Base-by-base conservation (phyloP, 2,888 invertebrate species). In the Lochmaea capreae region DNA sequence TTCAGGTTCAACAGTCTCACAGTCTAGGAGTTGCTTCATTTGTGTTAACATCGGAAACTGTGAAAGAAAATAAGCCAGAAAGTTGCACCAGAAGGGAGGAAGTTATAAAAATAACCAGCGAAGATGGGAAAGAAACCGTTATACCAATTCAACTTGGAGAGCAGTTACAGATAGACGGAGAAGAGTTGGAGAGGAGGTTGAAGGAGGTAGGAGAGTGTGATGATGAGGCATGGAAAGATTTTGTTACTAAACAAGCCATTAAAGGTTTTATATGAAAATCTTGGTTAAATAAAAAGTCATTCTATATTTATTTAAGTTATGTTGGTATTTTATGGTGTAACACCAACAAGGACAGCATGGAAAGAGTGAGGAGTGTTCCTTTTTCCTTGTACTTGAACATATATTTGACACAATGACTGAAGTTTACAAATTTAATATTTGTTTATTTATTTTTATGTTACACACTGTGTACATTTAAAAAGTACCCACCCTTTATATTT, bases 181-280 rank as follows among this genome's bases (percentile, higher is more conserved):
- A 85, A 42, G 87, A 87, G 67, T 84, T 89, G 63, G 78, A 86
- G 79, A 84, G 82, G 66, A 84, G 85, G 73, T 83, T 89, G 82
- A 88, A 87, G 80, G 88, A 88, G 89, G 89, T 89, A 86, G 87
- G 88, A 87, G 80, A 83, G 67, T 79, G 81, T 76, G 85, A 84
- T 78, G 86, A 85, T 71, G 85, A 82, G 69, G 85, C 88, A 79
- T 89, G 89, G 89, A 88, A 86, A 79, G 88, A 86, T 81, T 90
- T 89, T 79, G 88, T 90, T 80, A 89, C 90, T 80, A 89, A 90
- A 80, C 90, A 90, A 84, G 89, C 90, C 76, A 89, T 90, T 82
- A 90, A 90, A 86, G 89, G 90, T 77, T 89, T 90, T 84, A 86
- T 90, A 80, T 89, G 83, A 33, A 83, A 12, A 22, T 18, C 8